Conservation (phyloP, 2,888 invertebrate genomes). For the Leptopilina myrica region DNA sequence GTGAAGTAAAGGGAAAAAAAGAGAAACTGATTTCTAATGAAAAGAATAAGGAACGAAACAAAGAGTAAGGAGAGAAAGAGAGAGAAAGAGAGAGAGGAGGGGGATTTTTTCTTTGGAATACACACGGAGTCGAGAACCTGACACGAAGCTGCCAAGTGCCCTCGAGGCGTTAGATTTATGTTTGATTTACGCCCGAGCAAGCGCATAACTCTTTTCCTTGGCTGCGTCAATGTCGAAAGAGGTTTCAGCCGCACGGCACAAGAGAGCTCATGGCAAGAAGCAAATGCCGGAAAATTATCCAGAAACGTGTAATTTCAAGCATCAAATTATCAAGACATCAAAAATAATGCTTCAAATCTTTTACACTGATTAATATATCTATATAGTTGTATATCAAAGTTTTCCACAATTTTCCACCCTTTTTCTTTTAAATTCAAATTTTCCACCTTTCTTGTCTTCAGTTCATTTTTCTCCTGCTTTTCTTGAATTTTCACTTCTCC, state of each 20-base stretch:
- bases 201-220: conserved; percentile 51
- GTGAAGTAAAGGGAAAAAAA: too few relatives aligned
- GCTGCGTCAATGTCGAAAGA: conserved; percentile 45
- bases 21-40: too few relatives aligned
- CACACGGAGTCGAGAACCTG: conserved; percentile 31
- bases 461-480: too few relatives aligned
- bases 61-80: too few relatives aligned
- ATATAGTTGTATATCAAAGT: too few relatives aligned
- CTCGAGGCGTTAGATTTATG: conserved; percentile 52
- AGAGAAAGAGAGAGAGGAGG: too few relatives aligned
- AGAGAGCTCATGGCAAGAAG: background rate
- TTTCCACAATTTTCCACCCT: too few relatives aligned
- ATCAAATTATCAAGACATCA: conserved; percentile 42
- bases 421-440: too few relatives aligned
- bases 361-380: too few relatives aligned
- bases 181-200: conserved; percentile 53
- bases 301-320: conserved; percentile 41
- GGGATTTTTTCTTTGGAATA: conserved; percentile 22
- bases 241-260: conserved; percentile 2
- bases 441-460: too few relatives aligned
- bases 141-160: conserved; percentile 44
- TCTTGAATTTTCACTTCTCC: too few relatives aligned
- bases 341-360: conserved; percentile 1
- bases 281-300: conserved; percentile 35
- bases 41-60: too few relatives aligned